These are phyloP conservation scores for Sesia apiformis DNA, from an alignment of 2,888 invertebrate species.

Conservation along the genomic window DNA sequence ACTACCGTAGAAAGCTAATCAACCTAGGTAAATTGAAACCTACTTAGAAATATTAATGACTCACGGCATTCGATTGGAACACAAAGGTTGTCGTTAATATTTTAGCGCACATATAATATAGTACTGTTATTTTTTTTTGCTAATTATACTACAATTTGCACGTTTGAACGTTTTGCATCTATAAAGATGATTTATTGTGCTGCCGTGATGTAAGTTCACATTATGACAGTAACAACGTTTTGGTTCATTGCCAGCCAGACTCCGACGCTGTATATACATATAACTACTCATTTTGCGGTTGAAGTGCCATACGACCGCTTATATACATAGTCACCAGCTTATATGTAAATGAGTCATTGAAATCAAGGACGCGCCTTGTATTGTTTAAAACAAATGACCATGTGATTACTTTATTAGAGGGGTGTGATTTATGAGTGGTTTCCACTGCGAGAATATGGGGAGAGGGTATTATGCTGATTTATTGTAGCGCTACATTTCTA, in stretches of 20 bases:
- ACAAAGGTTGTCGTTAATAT: too few relatives aligned
- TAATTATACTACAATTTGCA: too few relatives aligned
- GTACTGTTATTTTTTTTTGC: too few relatives aligned
- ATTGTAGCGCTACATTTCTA: too few relatives aligned
- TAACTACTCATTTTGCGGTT: slow-evolving; percentile 17
- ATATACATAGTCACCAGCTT: slow-evolving; percentile 2
- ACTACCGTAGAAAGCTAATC: too few relatives aligned
- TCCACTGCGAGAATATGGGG: too few relatives aligned
- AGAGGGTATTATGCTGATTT: too few relatives aligned
- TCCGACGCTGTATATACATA: slow-evolving; percentile 21
- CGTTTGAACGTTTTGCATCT: too few relatives aligned
- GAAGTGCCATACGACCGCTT: background rate
- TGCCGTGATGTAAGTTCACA: slow-evolving; percentile 24
- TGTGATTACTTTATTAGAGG: slow-evolving; percentile 1
- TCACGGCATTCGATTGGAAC: too few relatives aligned
- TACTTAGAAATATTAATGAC: too few relatives aligned
- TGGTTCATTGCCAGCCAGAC: slow-evolving; percentile 66
- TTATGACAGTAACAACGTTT: slow-evolving; percentile 63
- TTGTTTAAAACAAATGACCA: slow-evolving; percentile 15
- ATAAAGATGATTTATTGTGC: background rate
- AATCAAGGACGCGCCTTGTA: slow-evolving; percentile 8
- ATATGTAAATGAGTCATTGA: slow-evolving; percentile 9
- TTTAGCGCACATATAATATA: too few relatives aligned
- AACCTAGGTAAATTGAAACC: too few relatives aligned
- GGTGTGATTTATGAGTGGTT: background rate